Base-by-base conservation (phyloP, 2,888 invertebrate species). In the Cheilosia variabilis region DNA sequence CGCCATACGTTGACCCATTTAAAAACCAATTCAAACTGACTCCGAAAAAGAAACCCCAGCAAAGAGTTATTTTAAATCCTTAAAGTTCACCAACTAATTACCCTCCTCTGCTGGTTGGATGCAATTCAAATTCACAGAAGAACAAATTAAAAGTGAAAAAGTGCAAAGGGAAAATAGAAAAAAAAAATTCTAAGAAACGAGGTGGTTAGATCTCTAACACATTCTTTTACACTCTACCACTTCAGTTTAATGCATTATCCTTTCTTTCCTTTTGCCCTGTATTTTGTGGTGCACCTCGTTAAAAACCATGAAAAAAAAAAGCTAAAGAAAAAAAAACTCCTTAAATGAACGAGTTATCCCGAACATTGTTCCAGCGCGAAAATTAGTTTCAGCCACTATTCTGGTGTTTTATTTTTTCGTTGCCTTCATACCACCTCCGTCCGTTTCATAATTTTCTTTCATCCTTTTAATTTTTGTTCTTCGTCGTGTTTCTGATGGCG, bases 301-400 rank as follows among this genome's bases (percentile, higher is more conserved):
- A 73, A 83, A 83, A 78, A 50, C 66, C 82, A 52, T 82, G 76
- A 53, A 71, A 72, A 50, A n/a, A 63, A 9, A 50, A 50, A 41
- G 65, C 31, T 47, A 52, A 53, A 43, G 41, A 37, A 52, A 34
- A 55, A 55, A 73, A 55, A 66, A 68, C 57, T 10, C 47, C 43
- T 73, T 77, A 77, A 77, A 77, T 66, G 73, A 63, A 68, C 73
- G 78, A 79, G 78, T 78, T 83, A 83, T 83, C 78, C 68, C 69
- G 83, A 78, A 83, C 83, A 83, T 78, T 79, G 83, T 83, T 83
- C 63, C 50, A 83, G 73, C 73, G 83, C 78, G 83, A 83, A 83
- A 83, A 83, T 78, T 83, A 83, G 83, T 83, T 83, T 83, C 83
- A 78, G 83, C 62, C 83, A 83, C 78, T 78, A 78, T 71, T 50